Evolutionary conservation across 2,888 invertebrate genomes (phyloP).

Genomic region (Cryptosula pallasiana): DNA sequence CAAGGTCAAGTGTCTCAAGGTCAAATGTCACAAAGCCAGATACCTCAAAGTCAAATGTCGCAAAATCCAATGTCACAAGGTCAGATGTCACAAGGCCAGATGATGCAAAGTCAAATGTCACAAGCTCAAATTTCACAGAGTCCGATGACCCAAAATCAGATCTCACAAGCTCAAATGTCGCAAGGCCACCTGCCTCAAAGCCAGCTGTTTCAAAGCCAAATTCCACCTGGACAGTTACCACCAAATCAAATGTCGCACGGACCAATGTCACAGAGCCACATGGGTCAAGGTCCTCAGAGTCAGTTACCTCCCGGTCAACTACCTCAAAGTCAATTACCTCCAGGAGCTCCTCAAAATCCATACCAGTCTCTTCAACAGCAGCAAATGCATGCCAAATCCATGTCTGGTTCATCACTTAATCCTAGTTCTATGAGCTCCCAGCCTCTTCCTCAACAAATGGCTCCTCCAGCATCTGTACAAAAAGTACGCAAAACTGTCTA

Average conservation of each 20-base stretch:
- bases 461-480: constrained; percentile 4
- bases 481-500: not conserved
- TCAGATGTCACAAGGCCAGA: not conserved
- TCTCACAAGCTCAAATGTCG: not conserved
- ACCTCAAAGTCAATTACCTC: not conserved
- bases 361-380: not conserved
- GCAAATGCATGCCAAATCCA: not conserved
- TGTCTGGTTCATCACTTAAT: not conserved
- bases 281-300: not conserved
- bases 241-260: not conserved
- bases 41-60: not conserved
- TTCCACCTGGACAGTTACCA: not conserved
- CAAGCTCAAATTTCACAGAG: not conserved
- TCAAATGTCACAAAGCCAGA: not conserved
- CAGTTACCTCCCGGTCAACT: not conserved
- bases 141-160: not conserved
- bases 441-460: not conserved
- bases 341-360: not conserved
- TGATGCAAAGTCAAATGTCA: not conserved
- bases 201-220: not conserved
- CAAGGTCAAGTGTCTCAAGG: not conserved
- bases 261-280: not conserved
- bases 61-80: not conserved
- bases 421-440: not conserved
- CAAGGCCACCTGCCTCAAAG: not conserved